Conservation (phyloP, 1,140 invertebrate genomes). For the Batillaria attramentaria region DNA sequence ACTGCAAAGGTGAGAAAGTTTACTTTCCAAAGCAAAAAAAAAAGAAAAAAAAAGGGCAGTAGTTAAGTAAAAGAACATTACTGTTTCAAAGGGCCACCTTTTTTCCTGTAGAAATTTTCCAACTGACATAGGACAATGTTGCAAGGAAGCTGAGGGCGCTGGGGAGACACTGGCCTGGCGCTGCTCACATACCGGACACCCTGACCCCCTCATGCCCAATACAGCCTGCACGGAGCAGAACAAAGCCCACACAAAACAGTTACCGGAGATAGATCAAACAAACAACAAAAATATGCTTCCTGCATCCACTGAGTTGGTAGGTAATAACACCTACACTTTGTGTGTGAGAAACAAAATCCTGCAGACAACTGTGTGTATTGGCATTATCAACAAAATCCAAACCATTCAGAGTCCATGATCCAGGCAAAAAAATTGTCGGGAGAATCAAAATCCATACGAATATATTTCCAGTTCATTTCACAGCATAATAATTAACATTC, state of each 20-base stretch:
- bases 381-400: not conserved
- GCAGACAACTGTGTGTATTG: not conserved
- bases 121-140: no score
- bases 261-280: constrained; percentile 3
- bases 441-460: constrained; percentile 23
- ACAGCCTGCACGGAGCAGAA: not conserved
- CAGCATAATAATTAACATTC: constrained; percentile 23
- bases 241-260: not conserved
- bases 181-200: not conserved
- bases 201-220: not conserved
- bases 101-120: no score
- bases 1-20: no score
- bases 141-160: no score
- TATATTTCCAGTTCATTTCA: constrained; percentile 23
- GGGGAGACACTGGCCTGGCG: not conserved
- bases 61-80: no score
- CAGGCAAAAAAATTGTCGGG: not conserved
- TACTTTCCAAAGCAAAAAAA: no score
- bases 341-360: not conserved
- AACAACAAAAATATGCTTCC: constrained; percentile 18
- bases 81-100: no score
- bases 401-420: not conserved
- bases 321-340: constrained; percentile 8
- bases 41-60: no score
- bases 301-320: constrained; percentile 16